phyloP scores from a whole-genome alignment of 64 coral and sea anemone species.

The Montipora foliosa region DNA sequence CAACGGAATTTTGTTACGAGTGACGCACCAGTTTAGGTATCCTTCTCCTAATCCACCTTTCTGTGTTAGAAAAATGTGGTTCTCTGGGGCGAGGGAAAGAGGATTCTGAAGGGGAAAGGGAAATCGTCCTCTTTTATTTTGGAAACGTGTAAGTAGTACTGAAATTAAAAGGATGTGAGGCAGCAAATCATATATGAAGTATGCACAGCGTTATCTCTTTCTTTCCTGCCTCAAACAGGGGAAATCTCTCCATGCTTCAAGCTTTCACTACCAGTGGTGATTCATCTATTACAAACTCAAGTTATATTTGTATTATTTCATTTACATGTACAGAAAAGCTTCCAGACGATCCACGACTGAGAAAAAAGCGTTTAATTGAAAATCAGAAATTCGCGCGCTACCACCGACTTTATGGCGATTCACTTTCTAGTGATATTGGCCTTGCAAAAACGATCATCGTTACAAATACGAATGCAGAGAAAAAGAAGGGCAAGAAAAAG shows the following conservation, averaged over 20 bases:
- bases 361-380: background rate
- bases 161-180: too few species aligned
- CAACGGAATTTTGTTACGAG: too few species aligned
- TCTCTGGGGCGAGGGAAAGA: too few species aligned
- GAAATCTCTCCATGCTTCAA: background rate
- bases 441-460: conserved; percentile 47
- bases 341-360: conserved; percentile 7
- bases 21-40: too few species aligned
- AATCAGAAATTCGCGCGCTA: conserved; percentile 10
- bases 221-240: background rate
- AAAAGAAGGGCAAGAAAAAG: conserved; percentile 37
- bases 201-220: too few species aligned
- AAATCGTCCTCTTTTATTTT: too few species aligned
- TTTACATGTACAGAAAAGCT: conserved; percentile 25
- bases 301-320: background rate
- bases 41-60: too few species aligned
- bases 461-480: background rate
- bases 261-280: background rate
- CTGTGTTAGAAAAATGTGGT: too few species aligned
- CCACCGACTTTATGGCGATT: conserved; percentile 40
- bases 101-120: too few species aligned
- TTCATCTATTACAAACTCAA: background rate
- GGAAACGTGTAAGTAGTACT: too few species aligned
- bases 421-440: conserved; percentile 33
- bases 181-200: too few species aligned